These are phyloP conservation scores for Stegodyphus mimosarum DNA, from an alignment of 1,140 invertebrate genomes.

Conservation along the genomic window DNA sequence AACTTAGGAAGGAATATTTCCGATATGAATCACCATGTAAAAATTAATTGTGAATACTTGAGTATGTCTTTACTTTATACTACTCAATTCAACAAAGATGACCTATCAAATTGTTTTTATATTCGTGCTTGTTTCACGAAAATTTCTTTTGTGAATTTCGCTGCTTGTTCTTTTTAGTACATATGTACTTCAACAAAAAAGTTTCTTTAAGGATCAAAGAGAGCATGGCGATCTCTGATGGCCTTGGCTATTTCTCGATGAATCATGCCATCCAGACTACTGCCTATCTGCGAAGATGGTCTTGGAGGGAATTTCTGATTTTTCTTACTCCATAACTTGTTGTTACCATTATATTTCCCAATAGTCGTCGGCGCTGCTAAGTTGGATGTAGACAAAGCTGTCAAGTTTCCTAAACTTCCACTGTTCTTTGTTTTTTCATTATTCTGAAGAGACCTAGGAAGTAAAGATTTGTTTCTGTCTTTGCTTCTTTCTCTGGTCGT, in stretches of 20 bases:
- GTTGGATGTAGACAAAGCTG: not conserved
- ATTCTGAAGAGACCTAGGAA: constrained; percentile 31
- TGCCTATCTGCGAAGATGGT: constrained; percentile 29
- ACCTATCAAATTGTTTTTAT: too few species aligned
- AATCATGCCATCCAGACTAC: constrained; percentile 53
- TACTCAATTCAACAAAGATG: too few species aligned
- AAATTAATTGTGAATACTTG: too few species aligned
- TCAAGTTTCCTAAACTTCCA: constrained; percentile 9
- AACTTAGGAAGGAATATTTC: too few species aligned
- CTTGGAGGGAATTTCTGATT: not conserved
- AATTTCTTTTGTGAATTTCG: too few species aligned
- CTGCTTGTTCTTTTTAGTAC: too few species aligned
- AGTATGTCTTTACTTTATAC: too few species aligned
- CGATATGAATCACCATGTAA: too few species aligned
- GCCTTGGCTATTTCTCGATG: constrained; percentile 54
- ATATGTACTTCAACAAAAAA: too few species aligned
- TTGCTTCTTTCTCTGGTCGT: not conserved
- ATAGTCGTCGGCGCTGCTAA: not conserved
- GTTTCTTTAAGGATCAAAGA: constrained; percentile 37
- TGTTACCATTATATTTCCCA: constrained; percentile 14
- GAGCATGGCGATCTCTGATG: constrained; percentile 44
- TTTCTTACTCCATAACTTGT: constrained; percentile 37
- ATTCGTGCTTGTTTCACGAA: too few species aligned
- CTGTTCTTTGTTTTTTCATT: not conserved
- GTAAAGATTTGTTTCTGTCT: not conserved